These are phyloP conservation scores for Equus przewalskii DNA, from an alignment of 2,113 vertebrate genomes.

Conservation along the genomic window DNA sequence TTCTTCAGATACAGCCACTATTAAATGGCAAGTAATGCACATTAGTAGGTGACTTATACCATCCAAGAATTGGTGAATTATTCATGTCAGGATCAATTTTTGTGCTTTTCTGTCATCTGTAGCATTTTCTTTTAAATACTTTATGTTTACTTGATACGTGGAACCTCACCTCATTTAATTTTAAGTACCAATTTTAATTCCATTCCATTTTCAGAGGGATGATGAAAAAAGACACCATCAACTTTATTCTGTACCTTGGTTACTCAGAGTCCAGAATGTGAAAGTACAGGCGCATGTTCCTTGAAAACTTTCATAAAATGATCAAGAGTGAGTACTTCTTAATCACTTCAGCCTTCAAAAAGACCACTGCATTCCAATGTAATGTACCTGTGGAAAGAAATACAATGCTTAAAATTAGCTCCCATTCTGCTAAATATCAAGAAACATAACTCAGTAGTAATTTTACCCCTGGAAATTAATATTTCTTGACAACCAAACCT, in stretches of 20 bases:
- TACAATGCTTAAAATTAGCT: neutral
- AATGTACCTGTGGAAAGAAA: neutral
- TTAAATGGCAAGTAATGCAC: conserved; percentile 89
- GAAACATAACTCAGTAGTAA: neutral
- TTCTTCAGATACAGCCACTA: conserved; percentile 91
- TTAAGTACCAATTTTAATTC: conserved; percentile 80
- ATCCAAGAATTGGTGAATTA: conserved; percentile 88
- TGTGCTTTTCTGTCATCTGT: conserved; percentile 87
- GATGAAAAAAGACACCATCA: conserved; percentile 62
- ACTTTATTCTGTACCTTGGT: conserved; percentile 66
- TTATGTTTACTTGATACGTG: conserved; percentile 86
- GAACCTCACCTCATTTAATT: conserved; percentile 84
- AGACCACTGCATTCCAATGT: neutral
- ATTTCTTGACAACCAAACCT: neutral
- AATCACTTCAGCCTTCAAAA: neutral
- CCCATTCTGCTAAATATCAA: neutral
- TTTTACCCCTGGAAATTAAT: neutral
- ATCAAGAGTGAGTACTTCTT: neutral
- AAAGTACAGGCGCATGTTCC: neutral
- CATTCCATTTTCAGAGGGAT: conserved; percentile 53
- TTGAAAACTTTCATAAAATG: neutral
- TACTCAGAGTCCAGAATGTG: conserved; percentile 15
- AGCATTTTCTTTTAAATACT: conserved; percentile 86
- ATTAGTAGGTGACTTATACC: conserved; percentile 89
- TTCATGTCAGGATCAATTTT: conserved; percentile 88